Evolutionary conservation across 2,113 vertebrate species (phyloP).

Genomic region (Poicephalus meyeri): DNA sequence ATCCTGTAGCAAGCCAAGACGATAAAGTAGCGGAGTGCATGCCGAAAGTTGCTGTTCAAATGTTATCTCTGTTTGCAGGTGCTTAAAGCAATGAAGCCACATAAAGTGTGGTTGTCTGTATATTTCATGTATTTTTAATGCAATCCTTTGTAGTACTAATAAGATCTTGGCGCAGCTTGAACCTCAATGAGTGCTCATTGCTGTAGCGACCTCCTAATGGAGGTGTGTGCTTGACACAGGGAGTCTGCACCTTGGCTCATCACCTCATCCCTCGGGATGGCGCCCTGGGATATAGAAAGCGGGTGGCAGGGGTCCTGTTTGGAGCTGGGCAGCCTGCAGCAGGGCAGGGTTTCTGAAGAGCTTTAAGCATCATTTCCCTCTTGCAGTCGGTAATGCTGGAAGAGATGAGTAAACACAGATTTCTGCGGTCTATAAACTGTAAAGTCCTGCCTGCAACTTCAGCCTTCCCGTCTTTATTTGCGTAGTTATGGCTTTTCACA

Average conservation of each 20-base stretch:
- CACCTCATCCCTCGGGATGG: accelerated
- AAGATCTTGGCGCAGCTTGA: background rate
- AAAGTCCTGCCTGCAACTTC: constrained; percentile 68
- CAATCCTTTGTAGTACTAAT: background rate
- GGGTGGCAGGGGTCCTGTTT: accelerated
- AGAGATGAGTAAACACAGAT: constrained; percentile 42
- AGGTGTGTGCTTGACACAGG: accelerated
- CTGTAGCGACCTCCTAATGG: accelerated
- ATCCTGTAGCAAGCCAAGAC: background rate
- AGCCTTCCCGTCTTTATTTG: constrained; percentile 37
- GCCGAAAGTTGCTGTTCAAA: background rate
- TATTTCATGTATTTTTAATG: background rate
- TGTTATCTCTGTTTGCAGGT: background rate
- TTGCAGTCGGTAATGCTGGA: constrained; percentile 28
- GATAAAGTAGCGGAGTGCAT: background rate
- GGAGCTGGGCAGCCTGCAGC: background rate
- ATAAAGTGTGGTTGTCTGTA: background rate
- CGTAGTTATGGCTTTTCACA: constrained; percentile 64
- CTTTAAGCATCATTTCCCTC: constrained; percentile 60
- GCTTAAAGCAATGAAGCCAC: background rate
- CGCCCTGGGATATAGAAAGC: background rate
- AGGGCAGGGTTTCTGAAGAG: constrained; percentile 2
- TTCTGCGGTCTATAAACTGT: constrained; percentile 53
- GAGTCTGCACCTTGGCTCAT: background rate
- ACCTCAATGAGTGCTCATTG: accelerated